A percentile compares a stretch with the other conserved stretches of the same genome.
phyloP scores from a whole-genome alignment of 1,140 invertebrate genomes.

The Leptinotarsa defecta region DNA sequence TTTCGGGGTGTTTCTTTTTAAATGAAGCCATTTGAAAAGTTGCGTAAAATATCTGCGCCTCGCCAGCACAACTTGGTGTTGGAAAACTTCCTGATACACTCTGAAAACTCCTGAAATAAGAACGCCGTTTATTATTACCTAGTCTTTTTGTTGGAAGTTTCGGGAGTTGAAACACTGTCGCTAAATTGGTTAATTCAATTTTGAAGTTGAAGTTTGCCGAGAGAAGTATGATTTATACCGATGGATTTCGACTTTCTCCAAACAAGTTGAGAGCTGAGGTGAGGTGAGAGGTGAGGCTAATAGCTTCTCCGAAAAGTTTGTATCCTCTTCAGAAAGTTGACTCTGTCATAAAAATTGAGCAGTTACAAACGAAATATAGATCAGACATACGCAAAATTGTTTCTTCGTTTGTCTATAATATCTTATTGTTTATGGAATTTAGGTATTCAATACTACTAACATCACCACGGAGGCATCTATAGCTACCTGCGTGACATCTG shows the following conservation, averaged over 20 bases:
- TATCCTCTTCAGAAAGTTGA: background rate
- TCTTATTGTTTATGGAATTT: too few relatives aligned
- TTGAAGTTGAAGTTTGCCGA: slow-evolving; percentile 16
- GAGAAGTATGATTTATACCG: slow-evolving; percentile 17
- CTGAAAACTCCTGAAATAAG: slow-evolving; percentile 20
- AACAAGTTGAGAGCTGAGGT: background rate
- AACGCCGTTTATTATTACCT: slow-evolving; percentile 27
- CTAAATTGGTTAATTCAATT: slow-evolving; percentile 28
- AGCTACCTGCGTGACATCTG: too few relatives aligned
- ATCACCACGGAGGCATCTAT: too few relatives aligned
- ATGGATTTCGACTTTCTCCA: slow-evolving; percentile 8
- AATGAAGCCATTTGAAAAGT: slow-evolving; percentile 25
- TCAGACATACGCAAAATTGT: too few relatives aligned
- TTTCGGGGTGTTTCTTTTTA: slow-evolving; percentile 10
- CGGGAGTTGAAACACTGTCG: slow-evolving; percentile 13
- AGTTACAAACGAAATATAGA: too few relatives aligned
- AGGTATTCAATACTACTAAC: too few relatives aligned
- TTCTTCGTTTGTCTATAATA: too few relatives aligned
- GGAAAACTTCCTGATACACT: slow-evolving; percentile 11
- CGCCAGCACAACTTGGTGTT: slow-evolving; percentile 5
- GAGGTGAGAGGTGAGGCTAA: slow-evolving; percentile 8
- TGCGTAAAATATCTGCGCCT: slow-evolving; percentile 25
- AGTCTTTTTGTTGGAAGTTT: slow-evolving; percentile 14
- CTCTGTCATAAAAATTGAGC: background rate
- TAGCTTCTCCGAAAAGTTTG: background rate